Base-by-base conservation (phyloP, 2,888 invertebrate species). In the Amaurobius ferox region DNA sequence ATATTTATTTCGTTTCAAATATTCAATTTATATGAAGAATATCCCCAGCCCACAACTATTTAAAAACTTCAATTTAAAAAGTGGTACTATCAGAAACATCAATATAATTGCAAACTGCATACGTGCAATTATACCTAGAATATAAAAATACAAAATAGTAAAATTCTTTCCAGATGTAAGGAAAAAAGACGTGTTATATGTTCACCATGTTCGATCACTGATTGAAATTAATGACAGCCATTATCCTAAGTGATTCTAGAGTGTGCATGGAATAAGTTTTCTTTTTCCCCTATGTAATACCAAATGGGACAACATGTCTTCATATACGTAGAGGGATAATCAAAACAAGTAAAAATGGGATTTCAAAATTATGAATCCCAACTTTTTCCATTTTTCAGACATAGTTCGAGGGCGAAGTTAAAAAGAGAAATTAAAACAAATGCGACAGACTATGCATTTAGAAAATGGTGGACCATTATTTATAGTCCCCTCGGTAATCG, bases 231-330 rank as follows among this genome's bases (percentile, higher is more conserved):
- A 55, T 55, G 55, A 23, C 23, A 23, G 5, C 23, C 23, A 55
- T 55, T 55, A 55, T 55, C 55, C 23, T 55, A 55, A 55, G 55
- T 55, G 55, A 5, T 55, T 55, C 23, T 55, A 55, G 23, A 23
- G 11, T 23, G 6, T 13, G 6, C 55, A 1, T 35, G 35, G 5
- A 55, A 1, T 5, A 55, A 2, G 23, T 23, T 55, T 23, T n/a
- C n/a, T 55, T 55, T 44, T 44, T 44, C 16, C 44, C 44, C 6
- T 16, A 16, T 44, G 44, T 44, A 44, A 13, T 44, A 44, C 44
- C 13, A 44, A 44, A 44, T 44, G 44, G 16, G 44, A 44, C 44
- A 44, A 44, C 44, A 9, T 44, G 44, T 44, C 44, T 55, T 19
- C 55, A 55, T 55, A 3, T 55, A 23, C 11, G 16, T 1, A 3